Evolutionary conservation across 2,888 invertebrate genomes (phyloP).

Genomic region (Pantelozetes paolii): DNA sequence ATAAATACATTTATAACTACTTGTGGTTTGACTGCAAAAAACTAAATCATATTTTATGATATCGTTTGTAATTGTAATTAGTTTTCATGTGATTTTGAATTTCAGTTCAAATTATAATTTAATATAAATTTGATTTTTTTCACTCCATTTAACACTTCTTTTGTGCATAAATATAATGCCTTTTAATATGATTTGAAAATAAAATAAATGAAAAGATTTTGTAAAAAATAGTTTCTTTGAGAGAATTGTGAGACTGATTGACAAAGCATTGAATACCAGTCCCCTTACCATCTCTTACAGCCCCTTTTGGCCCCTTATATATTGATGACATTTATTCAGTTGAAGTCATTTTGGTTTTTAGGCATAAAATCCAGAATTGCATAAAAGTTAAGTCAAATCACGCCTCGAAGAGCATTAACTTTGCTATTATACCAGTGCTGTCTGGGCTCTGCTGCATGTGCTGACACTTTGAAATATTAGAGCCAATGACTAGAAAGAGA

Average conservation of each 20-base stretch:
- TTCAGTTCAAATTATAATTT: background rate
- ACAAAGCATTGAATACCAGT: constrained; percentile 12
- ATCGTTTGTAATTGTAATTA: background rate
- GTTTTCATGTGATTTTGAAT: background rate
- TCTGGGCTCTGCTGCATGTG: background rate
- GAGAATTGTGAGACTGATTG: constrained; percentile 17
- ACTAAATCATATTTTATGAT: background rate
- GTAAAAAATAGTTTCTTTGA: background rate
- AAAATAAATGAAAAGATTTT: background rate
- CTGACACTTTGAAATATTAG: constrained; percentile 32
- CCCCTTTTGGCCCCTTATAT: too few species aligned
- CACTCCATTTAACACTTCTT: background rate
- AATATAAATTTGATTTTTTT: background rate
- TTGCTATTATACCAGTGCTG: background rate
- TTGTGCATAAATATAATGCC: background rate
- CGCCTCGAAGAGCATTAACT: constrained; percentile 8
- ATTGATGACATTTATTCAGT: constrained; percentile 33
- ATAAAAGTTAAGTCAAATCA: constrained; percentile 29
- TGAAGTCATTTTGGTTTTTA: constrained; percentile 4
- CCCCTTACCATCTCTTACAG: too few species aligned
- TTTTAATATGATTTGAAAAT: background rate
- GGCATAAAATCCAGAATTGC: background rate
- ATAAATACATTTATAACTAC: constrained; percentile 1
- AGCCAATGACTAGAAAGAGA: background rate
- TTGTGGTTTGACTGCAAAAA: background rate